Conservation (phyloP, 2,797 vertebrate species). For the Nyctalus aviator region DNA sequence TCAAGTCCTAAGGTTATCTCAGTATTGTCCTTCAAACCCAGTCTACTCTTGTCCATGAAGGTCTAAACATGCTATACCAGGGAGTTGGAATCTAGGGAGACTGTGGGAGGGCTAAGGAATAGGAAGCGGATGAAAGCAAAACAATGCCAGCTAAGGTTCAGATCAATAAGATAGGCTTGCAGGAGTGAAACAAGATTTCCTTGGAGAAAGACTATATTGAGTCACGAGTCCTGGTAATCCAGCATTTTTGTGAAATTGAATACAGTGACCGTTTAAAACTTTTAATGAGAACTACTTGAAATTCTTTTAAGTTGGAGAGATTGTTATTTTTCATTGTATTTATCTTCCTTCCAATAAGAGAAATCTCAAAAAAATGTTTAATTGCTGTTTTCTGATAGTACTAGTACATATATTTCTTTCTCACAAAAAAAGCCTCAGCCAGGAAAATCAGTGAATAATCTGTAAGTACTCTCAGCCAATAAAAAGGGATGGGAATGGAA, state of each 20-base stretch:
- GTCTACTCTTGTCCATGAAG: neutral
- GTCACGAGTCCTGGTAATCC: neutral
- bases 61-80: neutral
- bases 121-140: neutral
- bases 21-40: neutral
- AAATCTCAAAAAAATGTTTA: constrained; percentile 65
- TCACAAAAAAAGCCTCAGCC: constrained; percentile 73
- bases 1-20: neutral
- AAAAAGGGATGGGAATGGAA: constrained; percentile 65
- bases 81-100: neutral
- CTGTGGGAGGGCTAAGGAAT: neutral
- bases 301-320: constrained; percentile 59
- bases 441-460: constrained; percentile 61
- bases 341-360: constrained; percentile 69
- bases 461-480: constrained; percentile 76
- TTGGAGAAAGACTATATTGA: neutral
- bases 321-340: constrained; percentile 37
- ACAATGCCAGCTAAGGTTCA: neutral
- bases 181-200: neutral
- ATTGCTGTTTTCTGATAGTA: constrained; percentile 68
- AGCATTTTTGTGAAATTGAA: neutral
- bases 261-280: constrained; percentile 55
- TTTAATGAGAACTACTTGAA: constrained; percentile 51
- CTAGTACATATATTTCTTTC: constrained; percentile 50
- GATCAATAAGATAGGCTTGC: neutral